Conservation (phyloP, 1,140 invertebrate genomes). For the Campoletis sonorensis region DNA sequence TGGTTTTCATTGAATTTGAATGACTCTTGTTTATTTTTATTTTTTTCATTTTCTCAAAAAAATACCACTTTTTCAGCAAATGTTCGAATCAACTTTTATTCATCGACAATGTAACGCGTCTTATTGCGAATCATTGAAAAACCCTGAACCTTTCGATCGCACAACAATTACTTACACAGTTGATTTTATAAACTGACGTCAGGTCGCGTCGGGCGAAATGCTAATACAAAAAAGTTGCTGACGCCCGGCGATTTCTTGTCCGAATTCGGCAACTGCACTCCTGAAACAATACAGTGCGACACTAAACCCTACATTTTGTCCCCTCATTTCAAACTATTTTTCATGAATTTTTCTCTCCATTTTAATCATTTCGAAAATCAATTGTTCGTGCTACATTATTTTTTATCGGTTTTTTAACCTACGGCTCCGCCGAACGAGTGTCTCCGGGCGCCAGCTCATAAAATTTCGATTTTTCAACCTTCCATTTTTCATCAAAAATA, state of each 20-base stretch:
- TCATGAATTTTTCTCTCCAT: conserved; percentile 31
- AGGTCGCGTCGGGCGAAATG: conserved; percentile 56
- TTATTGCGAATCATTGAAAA: neutral
- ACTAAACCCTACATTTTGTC: conserved; percentile 25
- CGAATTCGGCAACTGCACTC: conserved; percentile 54
- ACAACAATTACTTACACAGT: conserved; percentile 46
- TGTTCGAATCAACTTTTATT: too few species aligned
- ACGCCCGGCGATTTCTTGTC: conserved; percentile 62
- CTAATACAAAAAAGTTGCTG: conserved; percentile 59
- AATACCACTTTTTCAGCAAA: too few species aligned
- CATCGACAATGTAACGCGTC: too few species aligned
- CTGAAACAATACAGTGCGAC: conserved; percentile 58
- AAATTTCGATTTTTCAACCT: too few species aligned
- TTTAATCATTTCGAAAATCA: neutral
- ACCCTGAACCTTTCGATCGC: neutral
- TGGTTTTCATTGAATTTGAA: too few species aligned
- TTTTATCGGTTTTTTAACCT: too few species aligned
- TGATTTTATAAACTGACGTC: conserved; percentile 40
- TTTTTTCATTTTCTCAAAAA: too few species aligned
- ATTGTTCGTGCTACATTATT: too few species aligned
- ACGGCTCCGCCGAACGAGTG: too few species aligned
- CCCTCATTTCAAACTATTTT: neutral
- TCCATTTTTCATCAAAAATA: too few species aligned
- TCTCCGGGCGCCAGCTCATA: too few species aligned
- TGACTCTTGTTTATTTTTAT: too few species aligned